Base-by-base conservation (phyloP, 2,113 vertebrate species). In the Leptobrachium leishanense region DNA sequence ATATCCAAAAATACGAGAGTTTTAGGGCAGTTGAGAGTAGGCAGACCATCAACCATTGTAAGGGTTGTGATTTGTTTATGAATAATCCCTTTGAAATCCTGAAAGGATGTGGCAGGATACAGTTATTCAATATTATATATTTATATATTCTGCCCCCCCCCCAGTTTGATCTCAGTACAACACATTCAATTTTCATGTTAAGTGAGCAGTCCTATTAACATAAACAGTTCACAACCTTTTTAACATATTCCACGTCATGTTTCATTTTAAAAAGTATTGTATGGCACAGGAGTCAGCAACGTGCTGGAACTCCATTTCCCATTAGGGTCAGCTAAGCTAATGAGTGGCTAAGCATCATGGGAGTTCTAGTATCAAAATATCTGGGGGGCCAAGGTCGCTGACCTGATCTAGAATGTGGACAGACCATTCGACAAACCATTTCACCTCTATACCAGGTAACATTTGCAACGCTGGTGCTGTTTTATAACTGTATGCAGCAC, bases 171-270 rank as follows among this genome's bases (percentile, higher is more conserved):
- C 55, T 3, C 55, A 11, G 55, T 72, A 41, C 46, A 20, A 5
- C 54, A 20, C 46, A 39, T 64, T 31, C 15, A 64, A 6, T 59
- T 39, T 64, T 31, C 62, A 8, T 5, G 9, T 20, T 64, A 64
- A 7, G 11, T 57, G 10, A 31, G 5, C 15, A 57, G n/a, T 68
- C 43, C n/a, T 11, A 76, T 42, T 55, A n/a, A 46, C 40, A 65
- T 53, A 5, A 42, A 79, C 46, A 65, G 53, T 57, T 73, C 42
- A 20, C 72, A 67, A 62, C 53, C 55, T 65, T 65, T 73, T 69
- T 73, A 66, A 79, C 66, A 66, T 67, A 67, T 72, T 62, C 62
- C 20, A 31, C 54, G 66, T 62, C 66, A 63, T 79, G 53, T 65
- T 65, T 54, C 50, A 67, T 73, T 72, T 31, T 67, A 73, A 46